Evolutionary conservation across 30 jellyfish, hydroid and myxozoan species (phyloP).

Genomic region (Euphysa ruthae): DNA sequence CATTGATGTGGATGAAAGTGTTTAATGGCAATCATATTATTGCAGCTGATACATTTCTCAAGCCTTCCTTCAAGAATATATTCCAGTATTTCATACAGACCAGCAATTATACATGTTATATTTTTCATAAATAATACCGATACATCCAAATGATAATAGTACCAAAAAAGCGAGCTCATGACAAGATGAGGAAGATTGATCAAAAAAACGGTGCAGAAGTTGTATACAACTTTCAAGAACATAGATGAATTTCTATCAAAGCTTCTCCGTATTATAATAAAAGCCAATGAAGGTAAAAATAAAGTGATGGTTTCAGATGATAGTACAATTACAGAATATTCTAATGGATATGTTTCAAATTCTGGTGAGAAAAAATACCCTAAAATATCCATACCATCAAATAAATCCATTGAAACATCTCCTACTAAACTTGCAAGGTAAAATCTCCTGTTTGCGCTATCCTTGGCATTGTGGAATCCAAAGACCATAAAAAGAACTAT

Average conservation of each 20-base stretch:
- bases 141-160: constrained; percentile 64
- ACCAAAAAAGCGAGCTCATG: constrained; percentile 85
- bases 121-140: constrained; percentile 85
- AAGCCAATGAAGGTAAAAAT: constrained; percentile 76
- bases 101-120: constrained; percentile 72
- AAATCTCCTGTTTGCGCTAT: constrained; percentile 49
- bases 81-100: constrained; percentile 57
- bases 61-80: constrained; percentile 48
- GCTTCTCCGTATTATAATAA: constrained; percentile 32
- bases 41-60: constrained; percentile 50
- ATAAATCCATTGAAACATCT: constrained; percentile 66
- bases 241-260: constrained; percentile 64
- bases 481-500: constrained; percentile 52
- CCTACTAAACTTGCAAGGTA: constrained; percentile 58
- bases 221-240: constrained; percentile 46
- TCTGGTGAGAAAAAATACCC: constrained; percentile 51
- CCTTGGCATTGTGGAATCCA: constrained; percentile 78
- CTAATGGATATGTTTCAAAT: constrained; percentile 34
- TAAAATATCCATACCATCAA: constrained; percentile 81
- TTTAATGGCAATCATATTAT: no score
- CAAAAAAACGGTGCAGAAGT: constrained; percentile 48
- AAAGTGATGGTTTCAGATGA: constrained; percentile 72
- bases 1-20: no score
- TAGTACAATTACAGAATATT: constrained; percentile 38
- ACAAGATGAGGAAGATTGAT: constrained; percentile 78